Base-by-base conservation (phyloP, 2,113 vertebrate genomes). In the Cariama cristata region DNA sequence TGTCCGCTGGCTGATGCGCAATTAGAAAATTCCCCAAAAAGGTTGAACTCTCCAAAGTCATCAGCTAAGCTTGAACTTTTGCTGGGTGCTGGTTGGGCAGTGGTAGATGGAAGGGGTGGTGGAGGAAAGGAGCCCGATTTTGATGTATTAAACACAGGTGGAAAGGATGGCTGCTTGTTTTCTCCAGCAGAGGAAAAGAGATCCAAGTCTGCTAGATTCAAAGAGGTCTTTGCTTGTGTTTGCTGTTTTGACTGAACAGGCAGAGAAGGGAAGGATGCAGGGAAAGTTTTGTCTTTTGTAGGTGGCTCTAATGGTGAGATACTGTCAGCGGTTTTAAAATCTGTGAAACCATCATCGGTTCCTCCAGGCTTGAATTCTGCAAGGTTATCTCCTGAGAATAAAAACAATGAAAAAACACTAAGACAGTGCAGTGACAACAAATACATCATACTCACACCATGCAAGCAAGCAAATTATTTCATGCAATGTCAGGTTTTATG, bases 261-360 rank as follows among this genome's bases (percentile, higher is more conserved):
- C 93, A 98, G 88, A 95, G 99, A 96, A 89, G 99, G 98, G 93
- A 99, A 99, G 67, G 99, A 32, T 3, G 98, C 85, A 82, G 99
- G 99, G 90, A 99, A 99, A 77, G 98, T 91, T 97, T 99, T 99
- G 96, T 99, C 98, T 96, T 98, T 99, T 26, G 98, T 96, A 38
- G 99, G 97, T 15, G 98, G 98, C 68, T 99, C 99, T 99, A 99
- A 79, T 32, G 99, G 99, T 94, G 99, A 99, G 96, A 99, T 27
- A 96, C 98, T 99, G 98, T 99, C 99, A 40, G 99, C 99, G 19
- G 99, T 99, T 98, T 99, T 99, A 98, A 99, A 99, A 98, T 99
- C 99, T 85, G 99, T 99, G 98, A 99, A 99, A 95, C 99, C 99
- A 55, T 99, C 99, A 40, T 99, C 99, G 12, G 98, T 75, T 92